Conservation (phyloP, 2,888 invertebrate genomes). For the Pachycephus smyrnensis region DNA sequence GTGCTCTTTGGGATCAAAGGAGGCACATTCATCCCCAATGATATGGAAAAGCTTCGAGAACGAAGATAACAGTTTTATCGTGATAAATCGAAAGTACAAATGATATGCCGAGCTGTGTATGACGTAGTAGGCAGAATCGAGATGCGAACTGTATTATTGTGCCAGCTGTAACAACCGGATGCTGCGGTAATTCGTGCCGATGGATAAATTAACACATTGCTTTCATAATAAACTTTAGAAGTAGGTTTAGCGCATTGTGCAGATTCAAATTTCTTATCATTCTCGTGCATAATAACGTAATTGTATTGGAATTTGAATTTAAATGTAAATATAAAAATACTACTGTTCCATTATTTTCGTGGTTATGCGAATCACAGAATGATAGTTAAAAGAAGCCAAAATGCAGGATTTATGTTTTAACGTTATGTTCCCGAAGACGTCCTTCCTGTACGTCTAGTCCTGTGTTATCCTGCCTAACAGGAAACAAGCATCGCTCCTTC, state of each 20-base stretch:
- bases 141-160: too few species aligned
- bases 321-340: not conserved
- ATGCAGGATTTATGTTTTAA: not conserved
- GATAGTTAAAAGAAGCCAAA: not conserved
- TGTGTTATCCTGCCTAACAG: not conserved
- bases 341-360: not conserved
- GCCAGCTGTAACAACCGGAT: not conserved
- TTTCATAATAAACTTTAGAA: not conserved
- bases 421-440: too few species aligned
- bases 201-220: not conserved
- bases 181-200: too few species aligned
- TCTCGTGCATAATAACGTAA: not conserved
- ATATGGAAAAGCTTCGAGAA: not conserved
- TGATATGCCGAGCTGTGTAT: too few species aligned
- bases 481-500: too few species aligned
- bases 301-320: not conserved
- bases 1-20: conserved; percentile 49
- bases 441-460: too few species aligned
- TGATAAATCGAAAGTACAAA: too few species aligned
- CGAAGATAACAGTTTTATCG: too few species aligned
- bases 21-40: not conserved
- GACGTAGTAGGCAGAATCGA: too few species aligned
- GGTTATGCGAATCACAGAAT: not conserved
- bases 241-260: not conserved
- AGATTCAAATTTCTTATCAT: not conserved